A percentile compares a stretch with the other conserved stretches of the same genome.
phyloP scores from a whole-genome alignment of 2,888 invertebrate genomes.

The Apomyelois bistriatella region DNA sequence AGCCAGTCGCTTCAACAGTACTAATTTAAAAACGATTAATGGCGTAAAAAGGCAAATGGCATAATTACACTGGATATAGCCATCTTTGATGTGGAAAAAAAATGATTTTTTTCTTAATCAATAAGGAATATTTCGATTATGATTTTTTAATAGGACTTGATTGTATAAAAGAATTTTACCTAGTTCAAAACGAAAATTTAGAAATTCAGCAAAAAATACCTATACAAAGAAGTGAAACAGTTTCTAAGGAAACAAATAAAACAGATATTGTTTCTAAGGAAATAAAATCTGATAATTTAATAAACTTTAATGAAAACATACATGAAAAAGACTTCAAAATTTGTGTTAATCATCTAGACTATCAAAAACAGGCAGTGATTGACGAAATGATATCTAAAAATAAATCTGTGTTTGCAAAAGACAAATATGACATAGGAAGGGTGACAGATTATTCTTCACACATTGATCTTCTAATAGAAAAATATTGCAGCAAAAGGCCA shows the following conservation, averaged over 20 bases:
- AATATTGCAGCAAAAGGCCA: constrained; percentile 28
- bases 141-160: background rate
- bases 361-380: constrained; percentile 14
- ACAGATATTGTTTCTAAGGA: constrained; percentile 2
- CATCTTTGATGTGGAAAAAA: background rate
- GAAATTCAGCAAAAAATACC: background rate
- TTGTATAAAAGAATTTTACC: background rate
- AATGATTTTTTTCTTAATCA: background rate
- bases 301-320: constrained; percentile 25
- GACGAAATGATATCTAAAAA: background rate
- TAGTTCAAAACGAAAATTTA: background rate
- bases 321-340: constrained; percentile 20
- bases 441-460: constrained; percentile 28
- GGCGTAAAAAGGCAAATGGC: background rate
- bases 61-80: background rate
- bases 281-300: constrained; percentile 5
- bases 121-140: background rate
- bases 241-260: background rate
- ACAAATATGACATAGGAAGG: constrained; percentile 27
- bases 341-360: constrained; percentile 16
- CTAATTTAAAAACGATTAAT: background rate
- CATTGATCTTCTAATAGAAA: constrained; percentile 25
- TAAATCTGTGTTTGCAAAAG: constrained; percentile 22
- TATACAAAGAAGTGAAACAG: background rate
- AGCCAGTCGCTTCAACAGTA: background rate